Conservation (phyloP, 37 sponge, comb jelly and placozoan genomes). For the Cladorhizidae sp. region DNA sequence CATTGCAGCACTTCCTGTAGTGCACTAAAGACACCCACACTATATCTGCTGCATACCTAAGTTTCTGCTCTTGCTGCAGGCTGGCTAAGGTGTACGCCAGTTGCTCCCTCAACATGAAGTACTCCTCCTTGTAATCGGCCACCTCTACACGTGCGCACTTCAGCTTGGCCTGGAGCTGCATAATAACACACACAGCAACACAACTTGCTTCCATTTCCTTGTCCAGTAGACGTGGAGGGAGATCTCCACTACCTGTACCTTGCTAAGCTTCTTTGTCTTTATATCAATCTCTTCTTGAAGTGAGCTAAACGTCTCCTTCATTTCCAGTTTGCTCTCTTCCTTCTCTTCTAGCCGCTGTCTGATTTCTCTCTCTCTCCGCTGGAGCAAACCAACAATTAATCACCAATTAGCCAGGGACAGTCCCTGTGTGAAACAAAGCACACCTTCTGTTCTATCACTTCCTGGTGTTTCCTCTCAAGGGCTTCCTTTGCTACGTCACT, state of each 20-base stretch:
- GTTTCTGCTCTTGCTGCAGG: conserved; percentile 75
- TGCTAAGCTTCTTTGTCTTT: conserved; percentile 92
- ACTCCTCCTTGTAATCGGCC: conserved; percentile 70
- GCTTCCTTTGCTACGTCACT: conserved; percentile 78
- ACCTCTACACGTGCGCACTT: conserved; percentile 69
- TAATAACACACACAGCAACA: not conserved
- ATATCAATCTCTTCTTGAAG: conserved; percentile 88
- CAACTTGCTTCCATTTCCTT: too few relatives aligned
- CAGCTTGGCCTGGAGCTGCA: conserved; percentile 77
- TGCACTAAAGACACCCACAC: too few relatives aligned
- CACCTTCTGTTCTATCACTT: conserved; percentile 87
- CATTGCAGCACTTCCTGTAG: too few relatives aligned
- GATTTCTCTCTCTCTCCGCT: conserved; percentile 83
- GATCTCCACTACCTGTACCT: conserved; percentile 25
- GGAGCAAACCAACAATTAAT: not conserved
- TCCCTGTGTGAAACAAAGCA: not conserved
- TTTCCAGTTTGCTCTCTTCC: conserved; percentile 85
- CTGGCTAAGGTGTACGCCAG: conserved; percentile 59
- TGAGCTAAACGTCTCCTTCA: conserved; percentile 78
- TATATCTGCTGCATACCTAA: too few relatives aligned
- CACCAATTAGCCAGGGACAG: not conserved
- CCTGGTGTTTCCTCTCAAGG: conserved; percentile 66
- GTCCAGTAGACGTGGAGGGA: too few relatives aligned
- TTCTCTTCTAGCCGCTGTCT: conserved; percentile 80
- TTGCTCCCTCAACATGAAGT: conserved; percentile 56